These are phyloP conservation scores for Andrena trimmerana DNA, from an alignment of 2,888 invertebrate genomes.

Conservation along the genomic window DNA sequence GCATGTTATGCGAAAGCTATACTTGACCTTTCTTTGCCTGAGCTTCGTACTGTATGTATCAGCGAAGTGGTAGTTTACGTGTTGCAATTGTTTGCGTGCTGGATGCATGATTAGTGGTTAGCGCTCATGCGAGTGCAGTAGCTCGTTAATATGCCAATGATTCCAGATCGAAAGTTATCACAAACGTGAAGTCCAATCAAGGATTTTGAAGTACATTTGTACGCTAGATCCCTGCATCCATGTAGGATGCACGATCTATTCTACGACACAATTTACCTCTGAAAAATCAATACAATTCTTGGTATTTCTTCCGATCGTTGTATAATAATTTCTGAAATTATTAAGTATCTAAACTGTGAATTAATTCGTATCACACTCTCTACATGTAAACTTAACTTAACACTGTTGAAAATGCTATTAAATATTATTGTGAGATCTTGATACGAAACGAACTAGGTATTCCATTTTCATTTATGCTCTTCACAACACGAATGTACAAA, in stretches of 20 bases:
- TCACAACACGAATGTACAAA: neutral
- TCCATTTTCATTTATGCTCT: neutral
- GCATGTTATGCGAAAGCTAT: conserved; percentile 73
- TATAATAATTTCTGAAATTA: neutral
- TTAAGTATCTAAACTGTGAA: neutral
- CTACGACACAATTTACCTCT: neutral
- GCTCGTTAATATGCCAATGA: conserved; percentile 61
- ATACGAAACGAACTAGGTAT: neutral
- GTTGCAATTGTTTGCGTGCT: conserved; percentile 73
- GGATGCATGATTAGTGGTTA: conserved; percentile 76
- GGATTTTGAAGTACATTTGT: conserved; percentile 20
- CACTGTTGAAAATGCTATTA: no score
- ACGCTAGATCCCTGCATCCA: neutral
- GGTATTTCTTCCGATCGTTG: neutral
- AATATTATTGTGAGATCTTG: no score
- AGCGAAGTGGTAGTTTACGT: conserved; percentile 64
- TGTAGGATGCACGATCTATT: neutral
- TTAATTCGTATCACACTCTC: neutral
- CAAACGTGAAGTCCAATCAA: conserved; percentile 29
- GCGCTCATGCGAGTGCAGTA: conserved; percentile 77
- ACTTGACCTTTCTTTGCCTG: conserved; percentile 83
- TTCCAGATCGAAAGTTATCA: conserved; percentile 48
- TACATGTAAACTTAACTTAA: neutral
- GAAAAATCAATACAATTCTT: neutral
- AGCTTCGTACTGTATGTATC: conserved; percentile 56